These are phyloP conservation scores for Idaea dimidiata DNA, from an alignment of 2,888 invertebrate genomes.

Conservation along the genomic window DNA sequence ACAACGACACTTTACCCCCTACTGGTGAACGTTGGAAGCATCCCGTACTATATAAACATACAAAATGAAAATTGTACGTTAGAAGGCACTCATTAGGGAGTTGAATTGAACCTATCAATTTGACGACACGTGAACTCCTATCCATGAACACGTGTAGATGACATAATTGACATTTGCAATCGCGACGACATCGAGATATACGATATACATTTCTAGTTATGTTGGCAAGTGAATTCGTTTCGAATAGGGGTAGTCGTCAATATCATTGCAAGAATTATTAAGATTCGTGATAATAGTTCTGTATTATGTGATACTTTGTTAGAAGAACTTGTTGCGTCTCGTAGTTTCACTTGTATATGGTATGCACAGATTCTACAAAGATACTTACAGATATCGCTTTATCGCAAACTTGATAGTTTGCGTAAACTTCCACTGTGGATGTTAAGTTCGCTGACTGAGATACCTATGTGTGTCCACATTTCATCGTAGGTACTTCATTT, in stretches of 20 bases:
- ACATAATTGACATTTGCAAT: background rate
- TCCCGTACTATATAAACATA: slow-evolving; percentile 50
- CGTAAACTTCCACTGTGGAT: too few relatives aligned
- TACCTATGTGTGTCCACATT: too few relatives aligned
- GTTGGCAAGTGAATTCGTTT: background rate
- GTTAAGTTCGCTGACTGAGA: too few relatives aligned
- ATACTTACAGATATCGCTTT: too few relatives aligned
- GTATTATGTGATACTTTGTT: background rate
- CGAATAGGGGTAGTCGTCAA: background rate
- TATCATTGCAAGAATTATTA: background rate
- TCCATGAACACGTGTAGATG: slow-evolving; percentile 29
- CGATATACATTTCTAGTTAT: background rate
- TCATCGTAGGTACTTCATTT: too few relatives aligned
- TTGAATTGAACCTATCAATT: slow-evolving; percentile 36
- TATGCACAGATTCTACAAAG: too few relatives aligned
- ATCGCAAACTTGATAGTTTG: too few relatives aligned
- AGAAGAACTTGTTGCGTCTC: background rate
- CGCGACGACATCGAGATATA: slow-evolving; percentile 5
- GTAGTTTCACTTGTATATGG: too few relatives aligned
- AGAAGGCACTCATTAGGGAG: slow-evolving; percentile 46
- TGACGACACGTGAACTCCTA: slow-evolving; percentile 12
- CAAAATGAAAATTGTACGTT: slow-evolving; percentile 50
- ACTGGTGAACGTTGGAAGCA: slow-evolving; percentile 21
- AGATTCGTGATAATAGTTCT: slow-evolving; percentile 1
- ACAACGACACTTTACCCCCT: slow-evolving; percentile 33